Percentiles rank a stretch among this genome's conserved stretches.
These are phyloP conservation scores for Blennius ocellaris DNA, from an alignment of 2,113 vertebrate species.

Conservation along the genomic window DNA sequence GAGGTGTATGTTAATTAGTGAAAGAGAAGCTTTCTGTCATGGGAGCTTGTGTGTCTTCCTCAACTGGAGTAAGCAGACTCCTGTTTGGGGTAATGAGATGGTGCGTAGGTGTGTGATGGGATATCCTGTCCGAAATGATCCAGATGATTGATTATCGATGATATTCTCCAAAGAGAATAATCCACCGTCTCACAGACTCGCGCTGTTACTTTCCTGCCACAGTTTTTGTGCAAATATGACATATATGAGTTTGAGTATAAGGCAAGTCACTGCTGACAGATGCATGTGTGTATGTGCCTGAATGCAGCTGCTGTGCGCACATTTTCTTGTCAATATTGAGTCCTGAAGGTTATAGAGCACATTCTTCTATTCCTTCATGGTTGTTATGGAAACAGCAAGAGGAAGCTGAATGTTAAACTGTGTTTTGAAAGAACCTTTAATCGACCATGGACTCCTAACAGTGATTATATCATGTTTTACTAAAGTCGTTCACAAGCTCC, in stretches of 20 bases:
- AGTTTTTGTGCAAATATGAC: slow-evolving; percentile 10
- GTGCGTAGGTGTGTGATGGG: slow-evolving; percentile 64
- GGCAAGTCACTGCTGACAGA: neutral
- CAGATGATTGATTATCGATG: slow-evolving; percentile 64
- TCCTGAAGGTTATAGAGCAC: slow-evolving; percentile 81
- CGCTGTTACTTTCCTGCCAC: slow-evolving; percentile 24
- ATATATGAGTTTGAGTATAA: neutral
- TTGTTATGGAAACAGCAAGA: slow-evolving; percentile 85
- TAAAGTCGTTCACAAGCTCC: slow-evolving; percentile 26
- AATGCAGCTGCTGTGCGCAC: neutral
- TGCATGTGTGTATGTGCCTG: slow-evolving; percentile 7
- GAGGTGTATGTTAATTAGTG: slow-evolving; percentile 33
- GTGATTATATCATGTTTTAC: slow-evolving; percentile 56
- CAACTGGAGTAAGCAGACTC: slow-evolving; percentile 40
- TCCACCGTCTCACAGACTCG: slow-evolving; percentile 6
- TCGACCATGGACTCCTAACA: slow-evolving; percentile 46
- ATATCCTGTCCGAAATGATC: slow-evolving; percentile 65
- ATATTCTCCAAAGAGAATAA: slow-evolving; percentile 50
- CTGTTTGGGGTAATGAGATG: slow-evolving; percentile 57
- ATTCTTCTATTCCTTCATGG: slow-evolving; percentile 70
- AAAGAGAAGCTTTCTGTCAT: no score
- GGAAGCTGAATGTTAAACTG: slow-evolving; percentile 75
- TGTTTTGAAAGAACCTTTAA: slow-evolving; percentile 71
- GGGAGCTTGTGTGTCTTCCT: slow-evolving; percentile 25
- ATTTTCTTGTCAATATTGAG: slow-evolving; percentile 54